Base-by-base conservation (phyloP, 2,888 invertebrate genomes). In the Melanostoma mellinum region DNA sequence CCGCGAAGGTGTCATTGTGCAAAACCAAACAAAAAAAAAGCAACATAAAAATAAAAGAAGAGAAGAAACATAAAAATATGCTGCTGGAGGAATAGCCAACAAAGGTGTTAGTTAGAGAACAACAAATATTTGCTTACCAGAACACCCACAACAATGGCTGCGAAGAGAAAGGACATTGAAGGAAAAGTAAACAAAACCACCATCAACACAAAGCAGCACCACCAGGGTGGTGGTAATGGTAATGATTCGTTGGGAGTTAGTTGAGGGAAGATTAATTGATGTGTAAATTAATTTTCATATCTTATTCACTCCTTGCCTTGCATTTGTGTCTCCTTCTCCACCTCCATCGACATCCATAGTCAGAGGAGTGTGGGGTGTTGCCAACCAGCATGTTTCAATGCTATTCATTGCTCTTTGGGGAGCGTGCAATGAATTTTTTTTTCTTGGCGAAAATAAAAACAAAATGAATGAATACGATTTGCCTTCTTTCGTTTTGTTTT, bases 1-100 rank as follows among this genome's bases (percentile, higher is more conserved):
- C 72, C 53, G 60, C 72, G 32, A 63, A 82, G 77, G 77, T 77
- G 82, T 73, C 56, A 63, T 68, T 68, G 68, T 63, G 32, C 42
- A 58, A 77, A 36, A 76, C 44, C 8, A 68, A 61, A 55, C 53
- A 3, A 50, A 3, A 30, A 48, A 55, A n/a, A 33, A 56, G 61
- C 38, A 9, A 55, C 33, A 35, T 20, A 8, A 58, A 5, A 30
- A n/a, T 38, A 0, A 9, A 52, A n/a, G 36, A 20, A 5, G 36
- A 44, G 30, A 36, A 53, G 9, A 48, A 48, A 46, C 46, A 30
- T 10, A 3, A 38, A 55, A 35, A 48, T 53, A 32, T 33, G n/a
- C 10, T 5, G 4, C 8, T 55, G 10, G 10, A 55, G 38, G 32
- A 56, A 56, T 56, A 38, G 20, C 79, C 50, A 80, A 75, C 74